Evolutionary conservation across 2,888 invertebrate genomes (phyloP), one percentile per base, ranked within the genome.

Genomic region (Thecophora atra): DNA sequence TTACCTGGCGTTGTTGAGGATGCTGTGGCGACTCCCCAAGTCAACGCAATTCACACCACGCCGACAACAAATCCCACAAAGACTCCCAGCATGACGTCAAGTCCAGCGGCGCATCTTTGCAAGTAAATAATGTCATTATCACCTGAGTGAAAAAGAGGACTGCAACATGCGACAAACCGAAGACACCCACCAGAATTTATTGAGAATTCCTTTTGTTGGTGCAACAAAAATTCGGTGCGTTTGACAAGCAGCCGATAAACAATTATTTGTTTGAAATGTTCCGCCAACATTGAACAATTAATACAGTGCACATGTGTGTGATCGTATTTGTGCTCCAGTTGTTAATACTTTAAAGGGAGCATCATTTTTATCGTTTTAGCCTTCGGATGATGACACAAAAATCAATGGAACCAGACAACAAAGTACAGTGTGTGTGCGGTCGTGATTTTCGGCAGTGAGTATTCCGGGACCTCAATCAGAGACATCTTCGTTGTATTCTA

Each of bases 211-310:
- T 56, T 72, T 58, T 73, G 72, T 73, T 76, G 73, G 72, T 73
- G 72, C 71, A 72, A 75, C 62, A 72, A 75, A 24, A 52, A 76
- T 74, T 74, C 71, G 80, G 79, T 79, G 80, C 78, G 79, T 79
- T 78, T 80, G 80, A 78, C 80, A 80, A 82, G 82, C 81, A 82
- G 81, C 79, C 80, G 79, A 81, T 82, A 82, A 83, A 80, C 80
- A 83, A 78, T 78, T 79, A 78, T 78, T 81, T 67, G 67, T 67
- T 67, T 67, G 62, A 63, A 52, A 70, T 70, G 19, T 63, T 62
- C 63, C 70, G 70, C 62, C 70, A 62, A 62, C 19, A 67, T 28
- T 28, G 21, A 64, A 26, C 24, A 54, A 3, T 21, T 21, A 54
- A 4, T 19, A 63, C 17, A 56, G n/a, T n/a, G n/a, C n/a, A 56